Evolutionary conservation across 2,888 invertebrate genomes (phyloP).

Genomic region (Idaea straminata): DNA sequence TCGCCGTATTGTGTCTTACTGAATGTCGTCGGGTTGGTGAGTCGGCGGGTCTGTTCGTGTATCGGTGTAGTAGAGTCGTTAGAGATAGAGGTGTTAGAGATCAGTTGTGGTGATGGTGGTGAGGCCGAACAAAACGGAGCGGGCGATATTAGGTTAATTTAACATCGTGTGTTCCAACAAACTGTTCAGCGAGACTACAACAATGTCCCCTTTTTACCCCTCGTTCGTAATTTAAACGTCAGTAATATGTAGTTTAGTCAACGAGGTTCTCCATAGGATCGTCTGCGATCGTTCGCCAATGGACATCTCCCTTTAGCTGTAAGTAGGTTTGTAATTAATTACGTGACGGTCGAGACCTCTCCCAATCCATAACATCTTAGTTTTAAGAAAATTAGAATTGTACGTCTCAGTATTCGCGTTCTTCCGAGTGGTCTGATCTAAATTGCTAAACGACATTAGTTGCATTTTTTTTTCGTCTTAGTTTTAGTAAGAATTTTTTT

Average conservation of each 20-base stretch:
- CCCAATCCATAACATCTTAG: conserved; percentile 46
- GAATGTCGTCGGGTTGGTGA: conserved; percentile 21
- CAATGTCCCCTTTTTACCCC: conserved; percentile 22
- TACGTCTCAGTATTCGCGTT: conserved; percentile 54
- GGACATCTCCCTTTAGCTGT: conserved; percentile 56
- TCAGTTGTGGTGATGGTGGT: conserved; percentile 35
- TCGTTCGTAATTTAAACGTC: conserved; percentile 32
- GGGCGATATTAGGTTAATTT: conserved; percentile 63
- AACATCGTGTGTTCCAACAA: conserved; percentile 71
- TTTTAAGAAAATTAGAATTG: conserved; percentile 37
- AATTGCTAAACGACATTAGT: conserved; percentile 47
- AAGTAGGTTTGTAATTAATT: conserved; percentile 56
- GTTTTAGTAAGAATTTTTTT: conserved; percentile 42
- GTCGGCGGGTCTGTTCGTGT: conserved; percentile 39
- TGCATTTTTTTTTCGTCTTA: conserved; percentile 53
- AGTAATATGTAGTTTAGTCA: conserved; percentile 14
- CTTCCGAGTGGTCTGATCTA: conserved; percentile 46
- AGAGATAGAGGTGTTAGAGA: conserved; percentile 34
- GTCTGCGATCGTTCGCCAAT: conserved; percentile 41
- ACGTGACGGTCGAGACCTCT: conserved; percentile 42
- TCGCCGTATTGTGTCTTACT: conserved; percentile 5
- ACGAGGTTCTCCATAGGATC: conserved; percentile 42
- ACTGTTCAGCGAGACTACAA: conserved; percentile 67
- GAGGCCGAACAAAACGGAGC: conserved; percentile 55
- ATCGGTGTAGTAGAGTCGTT: conserved; percentile 32